phyloP scores from a whole-genome alignment of 2,888 invertebrate species.

The Polydesmus complanatus region DNA sequence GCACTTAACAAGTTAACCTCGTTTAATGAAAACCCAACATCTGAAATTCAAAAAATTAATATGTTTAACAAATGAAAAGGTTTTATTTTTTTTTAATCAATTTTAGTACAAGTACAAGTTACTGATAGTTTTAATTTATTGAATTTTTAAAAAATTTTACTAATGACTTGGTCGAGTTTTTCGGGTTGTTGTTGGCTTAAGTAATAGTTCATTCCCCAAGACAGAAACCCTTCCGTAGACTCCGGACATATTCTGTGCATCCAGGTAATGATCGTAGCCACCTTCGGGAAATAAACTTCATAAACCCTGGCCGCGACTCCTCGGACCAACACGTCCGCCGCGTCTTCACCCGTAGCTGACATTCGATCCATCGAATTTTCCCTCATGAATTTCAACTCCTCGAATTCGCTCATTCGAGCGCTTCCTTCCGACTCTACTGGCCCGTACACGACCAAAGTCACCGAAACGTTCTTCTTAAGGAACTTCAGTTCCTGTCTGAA shows the following conservation, averaged over 20 bases:
- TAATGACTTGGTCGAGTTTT: too few species aligned
- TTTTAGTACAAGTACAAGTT: too few species aligned
- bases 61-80: too few species aligned
- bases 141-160: too few species aligned
- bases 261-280: not conserved
- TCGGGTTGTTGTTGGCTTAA: too few species aligned
- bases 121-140: too few species aligned
- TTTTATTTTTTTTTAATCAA: too few species aligned
- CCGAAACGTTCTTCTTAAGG: not conserved
- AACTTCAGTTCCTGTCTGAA: constrained; percentile 10
- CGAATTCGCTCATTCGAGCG: not conserved
- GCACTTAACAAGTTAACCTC: too few species aligned
- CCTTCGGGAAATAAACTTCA: constrained; percentile 3
- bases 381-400: not conserved
- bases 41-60: too few species aligned
- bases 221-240: not conserved
- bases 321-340: not conserved
- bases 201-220: too few species aligned
- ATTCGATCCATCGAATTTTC: not conserved
- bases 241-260: constrained; percentile 1
- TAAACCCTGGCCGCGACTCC: not conserved
- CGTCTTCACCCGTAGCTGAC: not conserved
- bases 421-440: not conserved
- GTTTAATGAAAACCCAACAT: too few species aligned
- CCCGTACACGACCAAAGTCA: constrained; percentile 12